phyloP scores from a whole-genome alignment of 2,888 invertebrate genomes.

The Amorpha juglandis region DNA sequence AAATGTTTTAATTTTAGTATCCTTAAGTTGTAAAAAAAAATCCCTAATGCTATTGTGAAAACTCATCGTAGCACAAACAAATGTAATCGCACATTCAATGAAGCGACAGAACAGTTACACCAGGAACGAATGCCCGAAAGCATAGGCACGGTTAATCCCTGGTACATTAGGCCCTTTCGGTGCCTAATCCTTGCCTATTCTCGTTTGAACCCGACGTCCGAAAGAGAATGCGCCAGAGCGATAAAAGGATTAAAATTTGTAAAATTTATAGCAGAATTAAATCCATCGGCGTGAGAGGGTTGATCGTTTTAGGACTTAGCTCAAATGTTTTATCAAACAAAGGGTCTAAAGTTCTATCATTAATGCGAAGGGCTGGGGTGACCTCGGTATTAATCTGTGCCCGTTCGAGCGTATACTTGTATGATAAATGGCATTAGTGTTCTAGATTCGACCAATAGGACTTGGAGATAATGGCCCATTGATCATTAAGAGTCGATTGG shows the following conservation, averaged over 20 bases:
- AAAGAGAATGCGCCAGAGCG: constrained; percentile 64
- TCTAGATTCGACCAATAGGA: background rate
- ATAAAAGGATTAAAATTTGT: constrained; percentile 78
- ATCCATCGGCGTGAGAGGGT: constrained; percentile 48
- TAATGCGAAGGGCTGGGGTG: background rate
- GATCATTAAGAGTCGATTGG: too few species aligned
- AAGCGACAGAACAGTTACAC: constrained; percentile 49
- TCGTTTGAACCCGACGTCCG: constrained; percentile 49
- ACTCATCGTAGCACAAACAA: background rate
- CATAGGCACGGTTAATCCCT: constrained; percentile 41
- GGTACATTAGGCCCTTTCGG: constrained; percentile 54
- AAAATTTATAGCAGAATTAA: constrained; percentile 68
- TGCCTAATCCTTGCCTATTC: constrained; percentile 57
- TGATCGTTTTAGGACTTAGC: constrained; percentile 23
- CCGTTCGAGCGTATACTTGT: constrained; percentile 12
- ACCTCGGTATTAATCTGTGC: constrained; percentile 8
- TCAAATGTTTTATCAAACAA: constrained; percentile 22
- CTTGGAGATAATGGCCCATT: background rate
- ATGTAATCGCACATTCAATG: constrained; percentile 40
- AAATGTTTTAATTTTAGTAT: background rate
- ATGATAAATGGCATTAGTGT: constrained; percentile 1
- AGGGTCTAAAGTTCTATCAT: constrained; percentile 7
- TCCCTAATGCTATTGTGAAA: background rate
- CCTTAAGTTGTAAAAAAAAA: background rate
- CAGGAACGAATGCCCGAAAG: constrained; percentile 32